Base-by-base conservation (phyloP, 2,888 invertebrate species). In the Orthosia gracilis region DNA sequence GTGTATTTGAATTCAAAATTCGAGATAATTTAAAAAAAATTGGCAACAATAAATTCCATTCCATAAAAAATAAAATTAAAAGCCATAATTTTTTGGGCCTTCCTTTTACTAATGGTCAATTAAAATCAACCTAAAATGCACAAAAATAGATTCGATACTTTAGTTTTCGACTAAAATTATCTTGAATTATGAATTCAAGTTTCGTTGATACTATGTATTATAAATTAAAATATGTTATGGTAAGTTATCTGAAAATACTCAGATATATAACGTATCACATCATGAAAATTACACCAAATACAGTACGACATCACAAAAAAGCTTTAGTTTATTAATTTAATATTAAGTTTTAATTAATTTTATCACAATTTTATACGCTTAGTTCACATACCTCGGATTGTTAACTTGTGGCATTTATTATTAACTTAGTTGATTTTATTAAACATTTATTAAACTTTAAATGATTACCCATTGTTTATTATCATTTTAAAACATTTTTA, bases 391-490 rank as follows among this genome's bases (percentile, higher is more conserved):
- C 81, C 83, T 81, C 83, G 52, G 21, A 57, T 75, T 70, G 68
- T 78, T 73, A 82, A 69, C 54, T 57, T 5, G 69, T 73, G 67
- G 80, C 74, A 81, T 81, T 81, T 81, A 69, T 73, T 62, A 49
- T 65, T 68, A 72, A 69, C 0, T 23, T 55, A 57, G 23, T 66
- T 55, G 17, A 45, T 58, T 40, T 52, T 52, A 47, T 50, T 31
- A 49, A 47, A 18, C 21, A 40, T 9, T 4, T 9, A 1, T 40
- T 31, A 31, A 40, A 40, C 40, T 40, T 40, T 40, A 40, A 40
- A 40, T 9, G 7, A 9, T 9, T 9, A 40, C 7, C 40, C 40
- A 40, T 40, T 40, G 7, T 40, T 40, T 40, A 40, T 40, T 40
- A 40, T 5, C 7, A 31, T 31, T 21, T 54, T 54, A 64, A 26